A percentile compares a stretch with the other conserved stretches of the same genome.
phyloP scores from a whole-genome alignment of 2,113 vertebrate species.

The Recurvirostra avosetta region DNA sequence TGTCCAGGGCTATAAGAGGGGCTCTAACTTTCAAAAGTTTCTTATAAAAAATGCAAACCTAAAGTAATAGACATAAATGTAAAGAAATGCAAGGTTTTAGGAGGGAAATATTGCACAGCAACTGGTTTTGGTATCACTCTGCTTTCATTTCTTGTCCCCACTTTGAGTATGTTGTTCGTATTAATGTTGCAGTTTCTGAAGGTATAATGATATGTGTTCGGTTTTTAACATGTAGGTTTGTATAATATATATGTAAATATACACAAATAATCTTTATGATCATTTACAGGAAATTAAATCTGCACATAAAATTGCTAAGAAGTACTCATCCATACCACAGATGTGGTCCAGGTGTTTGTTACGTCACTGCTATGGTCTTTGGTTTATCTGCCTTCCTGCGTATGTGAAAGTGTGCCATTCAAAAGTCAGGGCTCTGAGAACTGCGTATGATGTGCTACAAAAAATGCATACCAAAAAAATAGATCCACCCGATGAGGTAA shows the following conservation, averaged over 20 bases:
- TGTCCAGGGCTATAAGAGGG: not conserved
- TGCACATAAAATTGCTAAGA: slow-evolving; percentile 93
- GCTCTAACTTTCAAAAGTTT: not conserved
- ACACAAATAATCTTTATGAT: not conserved
- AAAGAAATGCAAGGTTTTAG: not conserved
- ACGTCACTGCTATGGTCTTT: slow-evolving; percentile 93
- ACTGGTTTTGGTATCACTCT: not conserved
- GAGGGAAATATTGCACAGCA: not conserved
- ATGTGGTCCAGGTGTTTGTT: slow-evolving; percentile 98
- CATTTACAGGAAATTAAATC: slow-evolving; percentile 90
- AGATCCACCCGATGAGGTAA: slow-evolving; percentile 95
- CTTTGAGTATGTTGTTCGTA: not conserved
- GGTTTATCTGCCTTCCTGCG: slow-evolving; percentile 97
- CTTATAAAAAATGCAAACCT: not conserved
- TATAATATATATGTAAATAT: not conserved
- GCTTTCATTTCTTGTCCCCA: not conserved
- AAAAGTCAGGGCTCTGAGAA: slow-evolving; percentile 92
- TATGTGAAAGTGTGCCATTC: slow-evolving; percentile 91
- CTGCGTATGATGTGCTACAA: slow-evolving; percentile 90
- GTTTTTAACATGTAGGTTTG: not conserved
- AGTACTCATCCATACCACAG: slow-evolving; percentile 91
- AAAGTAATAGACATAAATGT: not conserved
- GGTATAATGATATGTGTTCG: not conserved
- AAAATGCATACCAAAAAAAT: slow-evolving; percentile 96
- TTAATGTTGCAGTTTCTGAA: not conserved